Evolutionary conservation across 1,140 invertebrate species (phyloP).

Genomic region (Apolygus lucorum): DNA sequence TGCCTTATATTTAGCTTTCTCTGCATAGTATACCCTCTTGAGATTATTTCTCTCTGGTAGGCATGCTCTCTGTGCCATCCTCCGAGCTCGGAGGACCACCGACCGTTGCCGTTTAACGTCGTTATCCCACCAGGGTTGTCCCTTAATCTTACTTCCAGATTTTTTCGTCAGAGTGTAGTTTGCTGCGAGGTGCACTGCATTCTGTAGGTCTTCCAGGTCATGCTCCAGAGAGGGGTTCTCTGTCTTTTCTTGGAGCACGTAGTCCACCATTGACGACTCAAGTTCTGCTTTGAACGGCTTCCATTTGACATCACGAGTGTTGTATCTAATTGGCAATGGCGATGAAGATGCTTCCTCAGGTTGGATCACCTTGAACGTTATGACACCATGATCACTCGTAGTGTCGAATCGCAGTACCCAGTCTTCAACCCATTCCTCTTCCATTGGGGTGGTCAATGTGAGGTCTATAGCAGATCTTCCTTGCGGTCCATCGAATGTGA

Average conservation of each 20-base stretch:
- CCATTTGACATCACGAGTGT: background rate
- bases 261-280: background rate
- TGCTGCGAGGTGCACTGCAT: background rate
- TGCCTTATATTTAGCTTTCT: background rate
- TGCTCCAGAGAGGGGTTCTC: background rate
- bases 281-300: background rate
- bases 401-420: background rate
- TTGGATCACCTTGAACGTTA: background rate
- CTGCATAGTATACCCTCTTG: background rate
- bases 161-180: background rate
- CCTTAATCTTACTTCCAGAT: background rate
- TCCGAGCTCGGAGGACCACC: background rate
- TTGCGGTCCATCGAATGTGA: background rate
- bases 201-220: background rate
- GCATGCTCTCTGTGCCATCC: background rate
- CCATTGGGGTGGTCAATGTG: background rate
- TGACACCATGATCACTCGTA: background rate
- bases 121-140: background rate
- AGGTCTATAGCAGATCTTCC: background rate
- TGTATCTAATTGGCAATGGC: background rate
- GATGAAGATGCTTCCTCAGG: background rate
- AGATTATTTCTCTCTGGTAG: background rate
- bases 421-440: background rate
- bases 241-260: background rate
- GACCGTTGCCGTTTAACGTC: background rate